These are phyloP conservation scores for Dasypus novemcinctus DNA, from an alignment of 2,113 vertebrate species.

Conservation along the genomic window DNA sequence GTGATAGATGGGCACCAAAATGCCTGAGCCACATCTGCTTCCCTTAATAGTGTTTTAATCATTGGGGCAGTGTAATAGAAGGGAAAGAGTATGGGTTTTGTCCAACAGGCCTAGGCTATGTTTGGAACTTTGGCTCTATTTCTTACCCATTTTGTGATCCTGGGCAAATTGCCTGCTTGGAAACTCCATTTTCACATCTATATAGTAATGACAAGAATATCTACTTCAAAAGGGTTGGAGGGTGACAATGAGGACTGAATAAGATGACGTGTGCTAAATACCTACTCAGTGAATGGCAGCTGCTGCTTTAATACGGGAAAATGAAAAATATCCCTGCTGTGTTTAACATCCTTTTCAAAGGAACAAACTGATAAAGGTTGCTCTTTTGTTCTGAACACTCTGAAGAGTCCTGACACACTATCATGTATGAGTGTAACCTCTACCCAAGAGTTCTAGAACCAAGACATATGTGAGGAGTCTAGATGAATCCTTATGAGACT, in stretches of 20 bases:
- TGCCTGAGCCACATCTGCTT: too few species aligned
- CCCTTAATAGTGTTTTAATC: neutral
- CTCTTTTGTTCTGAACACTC: neutral
- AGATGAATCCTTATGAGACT: neutral
- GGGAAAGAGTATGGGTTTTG: neutral
- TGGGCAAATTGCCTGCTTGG: neutral
- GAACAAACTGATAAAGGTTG: neutral
- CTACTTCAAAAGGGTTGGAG: neutral
- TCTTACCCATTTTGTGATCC: neutral
- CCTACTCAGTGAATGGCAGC: neutral
- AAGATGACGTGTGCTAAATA: neutral
- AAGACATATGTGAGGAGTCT: neutral
- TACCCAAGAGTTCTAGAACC: neutral
- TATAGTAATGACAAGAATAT: neutral
- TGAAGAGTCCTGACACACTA: neutral
- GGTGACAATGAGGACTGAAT: neutral
- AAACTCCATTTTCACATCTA: neutral
- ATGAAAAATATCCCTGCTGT: neutral
- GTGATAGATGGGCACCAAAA: too few species aligned
- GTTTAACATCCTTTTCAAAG: slow-evolving; percentile 4
- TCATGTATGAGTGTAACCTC: neutral
- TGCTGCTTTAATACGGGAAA: neutral
- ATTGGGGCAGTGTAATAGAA: neutral
- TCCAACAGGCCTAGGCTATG: neutral
- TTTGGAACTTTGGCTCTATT: neutral